Percentiles rank a stretch among this genome's conserved stretches.
phyloP scores from a whole-genome alignment of 2,888 invertebrate genomes.

The Vanessa cardui region DNA sequence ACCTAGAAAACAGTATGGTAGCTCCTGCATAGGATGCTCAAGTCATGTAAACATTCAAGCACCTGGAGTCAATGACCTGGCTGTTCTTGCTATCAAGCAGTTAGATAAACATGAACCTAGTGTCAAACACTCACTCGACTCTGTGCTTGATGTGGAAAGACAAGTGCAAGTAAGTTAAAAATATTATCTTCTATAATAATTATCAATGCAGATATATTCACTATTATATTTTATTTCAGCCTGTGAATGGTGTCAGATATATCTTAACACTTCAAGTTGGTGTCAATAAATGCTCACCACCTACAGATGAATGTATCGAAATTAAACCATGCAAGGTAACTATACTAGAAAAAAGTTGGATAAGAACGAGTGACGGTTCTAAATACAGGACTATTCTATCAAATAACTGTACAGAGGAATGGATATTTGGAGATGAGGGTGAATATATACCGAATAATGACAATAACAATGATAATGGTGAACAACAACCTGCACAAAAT shows the following conservation, averaged over 20 bases:
- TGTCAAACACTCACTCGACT: slow-evolving; percentile 65
- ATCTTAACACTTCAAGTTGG: slow-evolving; percentile 78
- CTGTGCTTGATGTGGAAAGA: slow-evolving; percentile 78
- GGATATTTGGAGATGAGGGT: slow-evolving; percentile 73
- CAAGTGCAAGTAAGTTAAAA: slow-evolving; percentile 75
- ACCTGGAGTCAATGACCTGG: slow-evolving; percentile 75
- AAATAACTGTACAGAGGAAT: slow-evolving; percentile 86
- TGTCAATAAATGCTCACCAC: slow-evolving; percentile 69
- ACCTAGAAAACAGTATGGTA: slow-evolving; percentile 56
- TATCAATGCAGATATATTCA: not conserved
- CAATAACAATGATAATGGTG: slow-evolving; percentile 39
- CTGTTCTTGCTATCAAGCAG: slow-evolving; percentile 75
- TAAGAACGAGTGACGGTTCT: slow-evolving; percentile 79
- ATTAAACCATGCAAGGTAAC: slow-evolving; percentile 82
- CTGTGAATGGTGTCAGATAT: slow-evolving; percentile 84
- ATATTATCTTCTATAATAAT: not conserved
- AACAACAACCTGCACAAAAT: slow-evolving; percentile 42
- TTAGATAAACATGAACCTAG: slow-evolving; percentile 63
- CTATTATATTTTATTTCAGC: slow-evolving; percentile 49
- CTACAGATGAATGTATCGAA: slow-evolving; percentile 55
- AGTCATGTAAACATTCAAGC: slow-evolving; percentile 77
- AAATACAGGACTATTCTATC: slow-evolving; percentile 83
- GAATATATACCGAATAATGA: slow-evolving; percentile 49
- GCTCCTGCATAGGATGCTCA: slow-evolving; percentile 79
- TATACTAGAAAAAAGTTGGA: slow-evolving; percentile 86